These are phyloP conservation scores for Neoniphon sammara DNA, from an alignment of 2,797 vertebrate genomes.

Conservation along the genomic window DNA sequence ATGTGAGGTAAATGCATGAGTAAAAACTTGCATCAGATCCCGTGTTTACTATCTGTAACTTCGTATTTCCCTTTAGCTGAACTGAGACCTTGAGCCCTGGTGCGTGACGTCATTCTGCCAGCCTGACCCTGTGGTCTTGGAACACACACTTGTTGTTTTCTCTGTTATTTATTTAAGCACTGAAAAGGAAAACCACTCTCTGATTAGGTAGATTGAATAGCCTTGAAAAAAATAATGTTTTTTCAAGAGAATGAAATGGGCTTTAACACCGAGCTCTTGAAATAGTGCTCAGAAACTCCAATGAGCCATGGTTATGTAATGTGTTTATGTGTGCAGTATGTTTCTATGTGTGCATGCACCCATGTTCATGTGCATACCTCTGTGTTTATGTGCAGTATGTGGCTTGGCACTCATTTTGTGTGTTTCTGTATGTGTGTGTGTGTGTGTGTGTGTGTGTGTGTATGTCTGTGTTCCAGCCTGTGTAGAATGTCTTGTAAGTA, in stretches of 20 bases:
- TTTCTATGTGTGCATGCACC: slow-evolving; percentile 1
- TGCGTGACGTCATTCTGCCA: slow-evolving; percentile 47
- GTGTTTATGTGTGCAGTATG: slow-evolving; percentile 5
- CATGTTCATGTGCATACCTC: neutral
- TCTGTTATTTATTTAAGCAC: slow-evolving; percentile 50
- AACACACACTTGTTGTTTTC: slow-evolving; percentile 60
- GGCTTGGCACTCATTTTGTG: slow-evolving; percentile 22
- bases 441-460: slow-evolving; percentile 20
- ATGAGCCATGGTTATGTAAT: slow-evolving; percentile 35
- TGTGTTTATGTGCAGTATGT: slow-evolving; percentile 12
- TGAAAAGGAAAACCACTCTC: slow-evolving; percentile 29
- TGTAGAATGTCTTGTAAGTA: slow-evolving; percentile 67
- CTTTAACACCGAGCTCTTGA: slow-evolving; percentile 35
- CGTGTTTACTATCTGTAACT: neutral
- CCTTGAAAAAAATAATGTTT: slow-evolving; percentile 40
- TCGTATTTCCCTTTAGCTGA: neutral
- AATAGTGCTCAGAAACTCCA: slow-evolving; percentile 5
- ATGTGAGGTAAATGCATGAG: neutral
- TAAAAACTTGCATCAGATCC: slow-evolving; percentile 1
- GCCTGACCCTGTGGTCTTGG: slow-evolving; percentile 50
- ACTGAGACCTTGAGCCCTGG: slow-evolving; percentile 48
- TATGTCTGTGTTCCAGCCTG: slow-evolving; percentile 42
- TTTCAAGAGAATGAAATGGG: slow-evolving; percentile 13
- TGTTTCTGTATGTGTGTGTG: slow-evolving; percentile 33
- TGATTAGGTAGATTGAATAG: neutral